Base-by-base conservation (phyloP, 64 coral and sea anemone genomes). In the Stichodactyla helianthus region DNA sequence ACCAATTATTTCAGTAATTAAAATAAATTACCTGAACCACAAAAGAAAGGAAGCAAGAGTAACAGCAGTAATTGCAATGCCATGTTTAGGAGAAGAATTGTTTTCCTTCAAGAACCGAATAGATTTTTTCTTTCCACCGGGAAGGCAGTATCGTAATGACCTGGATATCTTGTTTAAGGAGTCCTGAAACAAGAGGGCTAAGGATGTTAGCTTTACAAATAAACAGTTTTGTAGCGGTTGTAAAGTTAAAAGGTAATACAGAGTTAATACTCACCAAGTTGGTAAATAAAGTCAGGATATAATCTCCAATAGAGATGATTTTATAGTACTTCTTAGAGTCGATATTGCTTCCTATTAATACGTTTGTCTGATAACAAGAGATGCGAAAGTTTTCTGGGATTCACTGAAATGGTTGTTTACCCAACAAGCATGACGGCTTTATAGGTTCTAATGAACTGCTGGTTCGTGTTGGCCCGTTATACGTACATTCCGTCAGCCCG, bases 241-340 rank as follows among this genome's bases (percentile, higher is more conserved):
- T 74, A 28, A 23, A 74, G 22, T 25, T 74, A 11, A 23, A 27
- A 65, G 26, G 6, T 74, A 67, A 67, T n/a, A 74, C 25, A 74
- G 68, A 74, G 68, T 10, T 10, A n/a, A 74, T 74, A 74, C 68
- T 74, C 25, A 74, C 68, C 63, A 68, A 68, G 17, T 68, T 8
- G 11, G 68, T 74, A 74, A 74, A 74, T 74, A 74, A 31, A 74
- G 7, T 35, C 68, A 74, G 68, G 68, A 74, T 74, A 74, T 31
- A n/a, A 74, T 27, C 4, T 2, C 26, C 22, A 74, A 74, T 74
- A 74, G 68, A 74, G 27, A n/a, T 12, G 68, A 74, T 6, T 74
- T 31, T 14, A 2, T 27, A 74, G 68, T 65, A 65, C 68, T 31
- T 14, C 25, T 27, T 58, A 11, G 55, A 23, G 68, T 13, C 11